Evolutionary conservation across 2,113 vertebrate species (phyloP), one percentile per base, ranked within the genome.

Genomic region (Tachycineta bicolor): DNA sequence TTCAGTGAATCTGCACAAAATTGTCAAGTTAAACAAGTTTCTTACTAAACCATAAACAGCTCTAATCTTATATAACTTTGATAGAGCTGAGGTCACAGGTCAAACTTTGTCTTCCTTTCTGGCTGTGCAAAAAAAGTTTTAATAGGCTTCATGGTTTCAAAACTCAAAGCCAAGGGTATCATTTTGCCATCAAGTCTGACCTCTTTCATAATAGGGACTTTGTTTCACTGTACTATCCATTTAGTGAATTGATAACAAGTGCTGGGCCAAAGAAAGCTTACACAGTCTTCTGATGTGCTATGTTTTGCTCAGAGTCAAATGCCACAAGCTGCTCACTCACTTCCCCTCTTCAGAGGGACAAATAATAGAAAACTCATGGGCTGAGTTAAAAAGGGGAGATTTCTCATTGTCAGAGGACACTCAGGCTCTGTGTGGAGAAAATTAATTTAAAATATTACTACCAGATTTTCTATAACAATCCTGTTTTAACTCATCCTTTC

Each of bases 11-110:
- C 70, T 82, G 41, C 21, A 85, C 65, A 82, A 83, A 91, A 84
- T 43, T 56, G 17, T 34, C 62, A 89, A 87, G 10, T 78, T 82
- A 84, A 87, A 87, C 37, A 56, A 84, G 34, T 82, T 94, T 87
- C 73, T 68, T 52, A 46, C 44, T 81, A 68, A 87, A 52, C 28
- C 41, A 58, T 46, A 73, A 84, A 71, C 75, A 88, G 13, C 37
- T 96, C 47, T 83, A 89, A 88, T 89, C 53, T 78, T 75, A 47
- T 12, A 63, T 71, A 95, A 83, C 28, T 88, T 92, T 82, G 34
- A 87, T 77, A 83, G 6, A 69, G 62, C 21, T 71, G 31, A 94
- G 52, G 62, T 43, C 81, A 76, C 21, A 79, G 46, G 74, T 83
- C 87, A 89, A 82, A 68, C 18, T 67, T 89, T 60, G 24, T 75